A percentile compares a stretch with the other conserved stretches of the same genome.
Evolutionary conservation across 2,113 vertebrate species (phyloP).

Genomic region (Pangasianodon hypophthalmus): DNA sequence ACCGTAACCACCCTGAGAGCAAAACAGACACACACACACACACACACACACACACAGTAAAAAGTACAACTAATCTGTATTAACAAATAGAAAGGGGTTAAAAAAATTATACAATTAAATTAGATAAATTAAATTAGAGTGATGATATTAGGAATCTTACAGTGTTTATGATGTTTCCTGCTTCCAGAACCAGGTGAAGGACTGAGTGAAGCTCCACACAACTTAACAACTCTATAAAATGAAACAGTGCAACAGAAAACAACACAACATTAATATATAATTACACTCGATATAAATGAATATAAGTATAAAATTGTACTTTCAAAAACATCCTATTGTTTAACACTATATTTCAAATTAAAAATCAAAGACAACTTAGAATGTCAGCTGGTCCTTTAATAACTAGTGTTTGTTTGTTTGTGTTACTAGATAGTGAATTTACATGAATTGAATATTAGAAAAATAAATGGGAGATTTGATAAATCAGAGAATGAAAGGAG

Average conservation of each 20-base stretch:
- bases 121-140: not conserved
- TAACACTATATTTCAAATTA: not conserved
- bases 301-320: not conserved
- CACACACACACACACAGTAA: too few relatives aligned
- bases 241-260: not conserved
- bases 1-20: not conserved
- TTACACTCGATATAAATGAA: not conserved
- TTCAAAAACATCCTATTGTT: not conserved
- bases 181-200: slow-evolving; percentile 93
- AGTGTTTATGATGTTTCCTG: slow-evolving; percentile 97
- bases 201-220: slow-evolving; percentile 92
- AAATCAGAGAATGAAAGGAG: not conserved
- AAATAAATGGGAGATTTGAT: not conserved
- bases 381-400: not conserved
- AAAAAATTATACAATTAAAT: not conserved
- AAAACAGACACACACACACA: not conserved
- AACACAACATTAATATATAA: not conserved
- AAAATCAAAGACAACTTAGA: not conserved
- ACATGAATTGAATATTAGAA: not conserved
- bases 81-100: not conserved
- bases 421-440: not conserved
- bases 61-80: not conserved
- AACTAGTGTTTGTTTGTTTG: not conserved
- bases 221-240: slow-evolving; percentile 83
- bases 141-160: slow-evolving; percentile 71